Base-by-base conservation (phyloP, 2,797 vertebrate species). In the Malacoraja senta region DNA sequence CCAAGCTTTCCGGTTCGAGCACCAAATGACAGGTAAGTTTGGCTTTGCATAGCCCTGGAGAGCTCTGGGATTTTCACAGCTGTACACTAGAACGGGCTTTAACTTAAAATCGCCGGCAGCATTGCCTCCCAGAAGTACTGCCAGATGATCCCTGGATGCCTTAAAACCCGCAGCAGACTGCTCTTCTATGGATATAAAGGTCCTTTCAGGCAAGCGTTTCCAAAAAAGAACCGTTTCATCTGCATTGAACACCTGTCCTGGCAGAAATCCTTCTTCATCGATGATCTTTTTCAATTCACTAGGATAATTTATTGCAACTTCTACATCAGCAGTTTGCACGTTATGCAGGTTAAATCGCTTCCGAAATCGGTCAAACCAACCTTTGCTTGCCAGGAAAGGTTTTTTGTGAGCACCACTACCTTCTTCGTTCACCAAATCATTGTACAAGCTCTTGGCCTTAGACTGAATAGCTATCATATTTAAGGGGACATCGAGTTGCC, bases 91-190 rank as follows among this genome's bases (percentile, higher is more conserved):
- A 12, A 93, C 12, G n/a, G 93, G 77, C n/a, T 93, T 93, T 35
- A 93, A 93, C 68, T 93, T 93, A 68, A 65, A 93, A 93, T 93
- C 81, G 29, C 93, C 93, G 17, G 78, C 81, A 17, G 93, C 93
- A 53, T 93, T 91, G 24, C 93, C 93, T 17, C 93, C 93, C 29
- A 93, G 32, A 26, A 81, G 81, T n/a, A 93, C 4, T 15, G 93
- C 91, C 58, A 93, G 77, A 24, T 81, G 93, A 84, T 93, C 81
- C 44, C 65, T 93, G 15, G 78, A 83, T 38, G 93, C 93, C 74
- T 93, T 88, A 88, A 86, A 72, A 2, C 93, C 93, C 0, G 58
- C n/a, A 3, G 83, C 83, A 2, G 93, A 29, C 81, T 88, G 91
- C 68, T 93, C 93, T 21, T 81, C 93, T 61, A 10, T 81, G 35